A percentile compares a stretch with the other conserved stretches of the same genome.
These are phyloP conservation scores for Gracilinanus agilis DNA, from an alignment of 2,113 vertebrate species.

Conservation along the genomic window DNA sequence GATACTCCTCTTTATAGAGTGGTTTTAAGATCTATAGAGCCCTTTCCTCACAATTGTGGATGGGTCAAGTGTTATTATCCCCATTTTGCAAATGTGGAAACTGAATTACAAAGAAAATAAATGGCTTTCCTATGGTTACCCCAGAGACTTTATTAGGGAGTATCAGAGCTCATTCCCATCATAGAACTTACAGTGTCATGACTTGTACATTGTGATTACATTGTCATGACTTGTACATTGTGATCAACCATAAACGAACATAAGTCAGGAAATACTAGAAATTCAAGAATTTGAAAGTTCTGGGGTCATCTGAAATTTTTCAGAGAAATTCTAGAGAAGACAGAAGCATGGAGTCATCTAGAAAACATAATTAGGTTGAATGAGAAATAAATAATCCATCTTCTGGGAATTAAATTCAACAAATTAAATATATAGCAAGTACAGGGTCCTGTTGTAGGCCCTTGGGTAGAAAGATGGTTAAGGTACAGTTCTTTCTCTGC, in stretches of 20 bases:
- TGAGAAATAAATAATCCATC: background rate
- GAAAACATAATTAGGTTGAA: background rate
- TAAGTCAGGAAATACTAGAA: background rate
- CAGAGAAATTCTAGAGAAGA: background rate
- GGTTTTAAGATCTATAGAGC: background rate
- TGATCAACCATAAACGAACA: background rate
- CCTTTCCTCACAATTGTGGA: background rate
- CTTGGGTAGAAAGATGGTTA: no score
- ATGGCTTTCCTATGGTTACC: background rate
- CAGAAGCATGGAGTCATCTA: no score
- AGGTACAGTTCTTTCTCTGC: background rate
- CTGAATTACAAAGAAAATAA: conserved; percentile 8
- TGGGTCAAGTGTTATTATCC: background rate
- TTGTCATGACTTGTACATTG: background rate
- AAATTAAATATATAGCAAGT: background rate
- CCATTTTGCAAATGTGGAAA: background rate
- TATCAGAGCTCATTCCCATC: background rate
- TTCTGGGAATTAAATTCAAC: background rate
- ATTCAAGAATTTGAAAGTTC: background rate
- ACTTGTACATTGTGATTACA: background rate
- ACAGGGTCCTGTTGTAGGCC: background rate
- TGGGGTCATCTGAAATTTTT: background rate
- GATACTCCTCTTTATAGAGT: background rate
- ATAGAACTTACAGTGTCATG: background rate
- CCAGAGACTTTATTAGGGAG: background rate